Base-by-base conservation (phyloP, 2,113 vertebrate species). In the Empidonax alnorum region DNA sequence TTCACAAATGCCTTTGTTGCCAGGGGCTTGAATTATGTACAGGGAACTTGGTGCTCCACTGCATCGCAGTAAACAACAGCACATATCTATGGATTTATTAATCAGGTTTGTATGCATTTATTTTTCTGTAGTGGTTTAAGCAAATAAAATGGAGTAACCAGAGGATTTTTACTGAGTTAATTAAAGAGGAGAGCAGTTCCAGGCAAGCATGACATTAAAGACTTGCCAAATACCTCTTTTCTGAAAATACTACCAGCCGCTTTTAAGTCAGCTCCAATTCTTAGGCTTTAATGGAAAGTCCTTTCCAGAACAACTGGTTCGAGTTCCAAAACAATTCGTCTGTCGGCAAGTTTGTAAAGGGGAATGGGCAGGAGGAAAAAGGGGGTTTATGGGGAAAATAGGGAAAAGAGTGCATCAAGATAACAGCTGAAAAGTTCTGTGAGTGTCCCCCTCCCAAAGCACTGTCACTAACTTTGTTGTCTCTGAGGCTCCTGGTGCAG, bases 171-270 rank as follows among this genome's bases (percentile, higher is more conserved):
- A 89, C 88, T 19, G 73, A 95, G 92, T 93, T 95, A 96, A 95
- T 97, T 96, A 93, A 95, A 89, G 92, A 93, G 73, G 77, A 93
- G 73, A 96, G 93, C 88, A 84, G 92, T 96, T 94, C 77, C 83
- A 92, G 90, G 94, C 96, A 96, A 95, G 92, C 92, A 78, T 89
- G 88, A 93, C 92, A 92, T 96, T 96, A 96, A 94, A 96, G 93
- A 93, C 84, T 94, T 95, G 95, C 94, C 95, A 95, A 93, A 89
- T 86, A 92, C 89, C 86, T 82, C 83, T 96, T 84, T 81, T 88
- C 90, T 97, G 93, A 92, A 96, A 95, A 94, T 90, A 90, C 76
- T 84, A 92, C 69, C 83, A 93, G 83, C 56, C 80, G 87, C 90
- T 96, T 97, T 93, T 72, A 94, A 96, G 84, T 68, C 81, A 72